A percentile compares a stretch with the other conserved stretches of the same genome.
phyloP scores from a whole-genome alignment of 2,888 invertebrate species.

The Conomelus anceps region DNA sequence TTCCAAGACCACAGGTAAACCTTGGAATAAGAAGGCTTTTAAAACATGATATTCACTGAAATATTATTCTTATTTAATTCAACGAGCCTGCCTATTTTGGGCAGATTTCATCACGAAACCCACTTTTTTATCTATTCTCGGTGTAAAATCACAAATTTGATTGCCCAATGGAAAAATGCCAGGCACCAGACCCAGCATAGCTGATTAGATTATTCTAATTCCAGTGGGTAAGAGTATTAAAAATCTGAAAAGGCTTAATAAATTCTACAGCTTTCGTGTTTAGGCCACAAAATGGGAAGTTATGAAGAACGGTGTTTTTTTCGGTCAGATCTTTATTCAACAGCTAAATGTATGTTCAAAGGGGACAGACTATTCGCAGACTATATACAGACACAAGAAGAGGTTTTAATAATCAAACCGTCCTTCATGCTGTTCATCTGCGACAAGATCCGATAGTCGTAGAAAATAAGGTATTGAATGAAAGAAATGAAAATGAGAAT shows the following conservation, averaged over 20 bases:
- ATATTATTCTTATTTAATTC: not conserved
- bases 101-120: not conserved
- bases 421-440: too few species aligned
- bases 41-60: not conserved
- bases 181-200: not conserved
- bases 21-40: not conserved
- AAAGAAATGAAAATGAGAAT: too few species aligned
- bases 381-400: not conserved
- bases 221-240: not conserved
- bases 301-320: not conserved
- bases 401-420: too few species aligned
- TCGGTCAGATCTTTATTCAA: not conserved
- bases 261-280: not conserved
- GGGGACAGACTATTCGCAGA: not conserved
- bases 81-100: not conserved
- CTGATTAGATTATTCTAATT: not conserved
- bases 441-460: too few species aligned
- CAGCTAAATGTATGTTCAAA: not conserved
- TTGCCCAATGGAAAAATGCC: not conserved
- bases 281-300: not conserved
- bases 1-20: not conserved
- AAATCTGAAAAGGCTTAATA: not conserved
- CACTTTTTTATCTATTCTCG: not conserved
- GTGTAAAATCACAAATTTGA: not conserved
- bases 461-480: too few species aligned